Base-by-base conservation (phyloP, 2,113 vertebrate genomes). In the Catharus fuscescens region DNA sequence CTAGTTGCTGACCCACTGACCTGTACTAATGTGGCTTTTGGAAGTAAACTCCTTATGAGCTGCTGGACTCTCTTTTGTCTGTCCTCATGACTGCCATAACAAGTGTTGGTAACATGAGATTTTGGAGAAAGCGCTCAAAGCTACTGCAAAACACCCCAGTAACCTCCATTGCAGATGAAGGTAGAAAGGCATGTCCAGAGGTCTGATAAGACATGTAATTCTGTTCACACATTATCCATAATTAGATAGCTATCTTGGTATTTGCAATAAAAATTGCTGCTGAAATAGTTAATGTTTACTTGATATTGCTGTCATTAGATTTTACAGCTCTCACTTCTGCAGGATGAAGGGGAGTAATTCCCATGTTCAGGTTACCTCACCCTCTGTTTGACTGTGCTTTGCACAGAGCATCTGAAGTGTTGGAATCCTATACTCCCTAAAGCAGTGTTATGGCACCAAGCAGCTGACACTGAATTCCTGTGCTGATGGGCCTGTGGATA, bases 281-380 rank as follows among this genome's bases (percentile, higher is more conserved):
- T 62, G 78, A 70, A 91, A 84, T 50, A 72, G 91, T 91, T 92
- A 95, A 95, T 62, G 57, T 92, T 96, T 92, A 85, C 91, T 91
- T 53, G 16, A 56, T 82, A 92, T 80, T 92, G 80, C 66, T 87
- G 36, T 57, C 80, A 89, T 92, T 92, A 69, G 19, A 8, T 92
- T 96, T 92, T 92, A 95, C 78, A 91, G 87, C 73, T 87, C 70
- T 92, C 89, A 47, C 65, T 93, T 69, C 40, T 69, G 4, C 23
- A n/a, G n/a, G 36, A 81, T 61, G 44, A 89, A 81, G 72, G 61
- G 70, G 60, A 92, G 44, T 9, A 38, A 88, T 71, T 56, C 16
- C 7, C 48, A 28, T 21, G n/a, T 34, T 48, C 44, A n/a, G 42
- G 52, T 90, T 61, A 61, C 38, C 59, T 82, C n/a, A 28, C 6